Evolutionary conservation across 1,140 invertebrate genomes (phyloP).

Genomic region (Araneus ventricosus): DNA sequence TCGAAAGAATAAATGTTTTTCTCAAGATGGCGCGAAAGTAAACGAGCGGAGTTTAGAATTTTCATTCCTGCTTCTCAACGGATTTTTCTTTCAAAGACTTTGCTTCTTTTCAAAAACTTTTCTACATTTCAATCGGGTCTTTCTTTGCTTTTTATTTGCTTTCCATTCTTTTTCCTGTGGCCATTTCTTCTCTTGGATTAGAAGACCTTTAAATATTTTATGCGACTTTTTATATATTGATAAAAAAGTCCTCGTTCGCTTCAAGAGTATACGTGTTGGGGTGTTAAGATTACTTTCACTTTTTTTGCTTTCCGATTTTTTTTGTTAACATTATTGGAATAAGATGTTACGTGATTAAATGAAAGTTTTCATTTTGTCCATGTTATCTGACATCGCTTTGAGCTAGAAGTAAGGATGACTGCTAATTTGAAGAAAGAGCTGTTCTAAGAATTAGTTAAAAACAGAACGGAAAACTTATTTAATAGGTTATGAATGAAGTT

Average conservation of each 20-base stretch:
- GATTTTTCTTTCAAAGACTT: slow-evolving; percentile 20
- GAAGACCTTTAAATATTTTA: slow-evolving; percentile 43
- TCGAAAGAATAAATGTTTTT: slow-evolving; percentile 38
- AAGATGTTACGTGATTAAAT: too few relatives aligned
- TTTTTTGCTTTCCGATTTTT: background rate
- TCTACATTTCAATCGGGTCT: background rate
- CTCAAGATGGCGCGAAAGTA: slow-evolving; percentile 39
- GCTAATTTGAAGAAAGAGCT: too few relatives aligned
- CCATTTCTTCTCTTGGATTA: background rate
- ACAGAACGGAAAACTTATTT: too few relatives aligned
- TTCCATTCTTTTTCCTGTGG: background rate
- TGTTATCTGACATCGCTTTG: too few relatives aligned
- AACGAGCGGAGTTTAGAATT: slow-evolving; percentile 35
- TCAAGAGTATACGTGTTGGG: background rate
- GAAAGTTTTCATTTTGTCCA: too few relatives aligned
- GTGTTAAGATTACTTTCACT: background rate
- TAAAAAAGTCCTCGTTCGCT: background rate
- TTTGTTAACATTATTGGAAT: too few relatives aligned
- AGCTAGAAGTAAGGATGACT: too few relatives aligned
- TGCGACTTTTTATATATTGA: background rate
- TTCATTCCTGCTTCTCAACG: slow-evolving; percentile 35
- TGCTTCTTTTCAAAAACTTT: slow-evolving; percentile 32
- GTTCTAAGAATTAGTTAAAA: too few relatives aligned
- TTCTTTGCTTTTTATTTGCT: background rate
- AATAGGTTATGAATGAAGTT: too few relatives aligned